Evolutionary conservation across 2,797 vertebrate species (phyloP).

Genomic region (Mus spretus): DNA sequence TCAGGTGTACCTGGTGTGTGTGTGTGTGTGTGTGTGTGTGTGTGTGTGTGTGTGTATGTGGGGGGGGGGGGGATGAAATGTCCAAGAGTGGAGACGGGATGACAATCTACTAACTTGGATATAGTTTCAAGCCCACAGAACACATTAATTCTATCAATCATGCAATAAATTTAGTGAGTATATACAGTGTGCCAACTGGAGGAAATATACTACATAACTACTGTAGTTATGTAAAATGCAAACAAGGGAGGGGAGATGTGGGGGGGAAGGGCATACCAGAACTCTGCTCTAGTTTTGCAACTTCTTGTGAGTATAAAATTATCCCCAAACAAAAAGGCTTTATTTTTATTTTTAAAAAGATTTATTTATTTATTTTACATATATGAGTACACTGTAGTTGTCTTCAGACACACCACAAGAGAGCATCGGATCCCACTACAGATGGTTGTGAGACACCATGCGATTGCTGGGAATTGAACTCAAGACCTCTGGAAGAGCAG

Average conservation of each 20-base stretch:
- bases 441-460: no score
- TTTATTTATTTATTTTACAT: neutral
- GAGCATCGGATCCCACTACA: neutral
- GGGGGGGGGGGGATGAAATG: neutral
- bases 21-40: no score
- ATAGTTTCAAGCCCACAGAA: neutral
- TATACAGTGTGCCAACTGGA: neutral
- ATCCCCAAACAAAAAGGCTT: conserved; percentile 16
- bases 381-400: neutral
- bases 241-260: neutral
- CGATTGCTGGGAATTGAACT: no score
- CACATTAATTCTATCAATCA: neutral
- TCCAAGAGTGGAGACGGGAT: neutral
- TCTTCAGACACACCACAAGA: neutral
- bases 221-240: neutral
- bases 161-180: neutral
- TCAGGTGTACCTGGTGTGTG: neutral
- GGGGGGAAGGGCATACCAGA: neutral
- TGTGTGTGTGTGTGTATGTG: no score
- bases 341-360: neutral
- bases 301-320: conserved; percentile 26
- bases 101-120: neutral
- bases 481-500: no score
- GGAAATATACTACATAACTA: conserved; percentile 19
- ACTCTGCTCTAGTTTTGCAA: conserved; percentile 20